Percentiles rank a stretch among this genome's conserved stretches.
phyloP scores from a whole-genome alignment of 2,113 vertebrate genomes.

The Oncorhynchus masou region DNA sequence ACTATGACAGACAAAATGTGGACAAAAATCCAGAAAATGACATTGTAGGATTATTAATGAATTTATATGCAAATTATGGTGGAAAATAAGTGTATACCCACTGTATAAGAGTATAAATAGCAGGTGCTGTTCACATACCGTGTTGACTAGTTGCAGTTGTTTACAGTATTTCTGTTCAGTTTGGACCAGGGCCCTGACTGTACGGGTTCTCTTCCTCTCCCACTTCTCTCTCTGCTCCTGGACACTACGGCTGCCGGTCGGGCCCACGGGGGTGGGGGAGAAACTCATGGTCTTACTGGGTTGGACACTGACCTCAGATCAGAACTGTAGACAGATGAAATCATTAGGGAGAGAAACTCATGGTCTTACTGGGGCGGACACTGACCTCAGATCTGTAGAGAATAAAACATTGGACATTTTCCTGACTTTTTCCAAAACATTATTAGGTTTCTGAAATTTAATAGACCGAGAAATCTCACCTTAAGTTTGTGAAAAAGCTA shows the following conservation, averaged over 20 bases:
- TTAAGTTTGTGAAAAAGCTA: no score
- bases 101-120: no score
- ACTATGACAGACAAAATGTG: no score
- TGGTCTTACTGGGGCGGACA: neutral
- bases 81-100: no score
- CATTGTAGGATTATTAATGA: no score
- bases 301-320: neutral
- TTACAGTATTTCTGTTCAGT: slow-evolving; percentile 82
- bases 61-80: no score
- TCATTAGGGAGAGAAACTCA: neutral
- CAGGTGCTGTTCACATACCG: slow-evolving; percentile 44
- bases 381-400: neutral
- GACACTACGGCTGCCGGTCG: neutral
- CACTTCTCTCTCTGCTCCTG: slow-evolving; percentile 73
- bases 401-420: no score
- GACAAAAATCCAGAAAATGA: no score
- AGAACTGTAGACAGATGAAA: neutral
- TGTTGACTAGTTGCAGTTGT: slow-evolving; percentile 82
- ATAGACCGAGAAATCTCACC: no score
- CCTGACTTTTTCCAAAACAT: no score
- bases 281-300: neutral
- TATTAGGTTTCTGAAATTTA: no score
- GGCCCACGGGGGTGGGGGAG: neutral
- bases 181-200: slow-evolving; percentile 77
- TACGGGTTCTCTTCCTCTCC: slow-evolving; percentile 79